These are phyloP conservation scores for Rana temporaria DNA, from an alignment of 2,113 vertebrate genomes.

Conservation along the genomic window DNA sequence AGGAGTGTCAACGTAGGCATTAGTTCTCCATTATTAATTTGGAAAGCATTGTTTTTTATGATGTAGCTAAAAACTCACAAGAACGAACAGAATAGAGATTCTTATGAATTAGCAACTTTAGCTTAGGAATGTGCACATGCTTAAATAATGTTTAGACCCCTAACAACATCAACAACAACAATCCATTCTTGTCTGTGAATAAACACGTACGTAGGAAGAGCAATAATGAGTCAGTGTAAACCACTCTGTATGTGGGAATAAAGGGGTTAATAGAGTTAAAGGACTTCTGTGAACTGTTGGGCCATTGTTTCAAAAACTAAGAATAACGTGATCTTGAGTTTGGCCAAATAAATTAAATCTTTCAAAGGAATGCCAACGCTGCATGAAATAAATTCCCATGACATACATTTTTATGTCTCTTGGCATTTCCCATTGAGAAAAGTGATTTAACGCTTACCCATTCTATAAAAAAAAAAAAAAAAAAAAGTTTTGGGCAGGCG, in stretches of 20 bases:
- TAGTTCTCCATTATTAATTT: neutral
- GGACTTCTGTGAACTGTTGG: neutral
- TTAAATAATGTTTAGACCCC: constrained; percentile 60
- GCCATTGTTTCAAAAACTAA: neutral
- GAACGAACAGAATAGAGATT: constrained; percentile 45
- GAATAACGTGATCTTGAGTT: neutral
- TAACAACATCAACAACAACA: constrained; percentile 62
- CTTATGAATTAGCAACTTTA: constrained; percentile 58
- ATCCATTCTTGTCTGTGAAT: constrained; percentile 58
- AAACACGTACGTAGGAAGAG: constrained; percentile 36
- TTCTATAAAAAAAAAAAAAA: too few species aligned
- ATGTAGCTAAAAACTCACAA: constrained; percentile 59
- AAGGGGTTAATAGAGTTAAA: neutral
- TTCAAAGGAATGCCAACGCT: too few species aligned
- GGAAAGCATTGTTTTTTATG: neutral
- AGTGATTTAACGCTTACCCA: too few species aligned
- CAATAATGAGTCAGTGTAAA: neutral
- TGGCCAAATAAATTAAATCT: too few species aligned
- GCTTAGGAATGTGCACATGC: constrained; percentile 62
- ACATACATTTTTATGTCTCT: too few species aligned
- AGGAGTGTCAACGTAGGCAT: neutral
- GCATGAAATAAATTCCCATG: too few species aligned
- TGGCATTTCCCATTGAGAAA: too few species aligned
- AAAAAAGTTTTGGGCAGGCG: too few species aligned
- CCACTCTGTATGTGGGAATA: neutral